Evolutionary conservation across 2,888 invertebrate genomes (phyloP), one percentile per base, ranked within the genome.

Genomic region (Eristalis arbustorum): DNA sequence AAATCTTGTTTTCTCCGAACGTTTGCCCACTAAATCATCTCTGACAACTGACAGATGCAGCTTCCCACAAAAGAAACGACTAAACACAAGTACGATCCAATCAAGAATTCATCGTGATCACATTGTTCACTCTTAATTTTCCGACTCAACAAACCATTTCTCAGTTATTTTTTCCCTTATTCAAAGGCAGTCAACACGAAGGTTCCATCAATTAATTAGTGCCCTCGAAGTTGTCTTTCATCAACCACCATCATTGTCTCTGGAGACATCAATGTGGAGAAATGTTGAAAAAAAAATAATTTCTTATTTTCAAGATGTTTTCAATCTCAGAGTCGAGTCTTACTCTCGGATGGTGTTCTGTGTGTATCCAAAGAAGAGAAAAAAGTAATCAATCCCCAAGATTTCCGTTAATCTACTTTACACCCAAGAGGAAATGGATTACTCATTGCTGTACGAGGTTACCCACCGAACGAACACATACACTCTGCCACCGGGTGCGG

Each of bases 351-450:
- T 34, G 2, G 6, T 6, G 5, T 5, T 8, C 34, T 37, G 42
- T 1, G n/a, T 28, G 8, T 57, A 34, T 67, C 11, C 28, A 6
- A 23, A 4, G 13, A 37, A 68, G 25, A 67, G 6, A 63, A 1
- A 85, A 83, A 78, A 75, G 83, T 67, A 87, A 87, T 87, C 83
- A 87, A 87, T 87, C 74, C 22, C 8, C 61, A 31, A 57, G 83
- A 83, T 75, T 83, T 87, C 83, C 87, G 75, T 79, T 83, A 87
- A 87, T 87, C 87, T 83, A 83, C 72, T 87, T 83, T 67, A 63
- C 71, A 72, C 83, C 74, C 71, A 34, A 75, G 78, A 83, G 83
- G 72, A 87, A 87, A 64, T 61, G 64, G 42, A 83, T 79, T 72
- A 64, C 79, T 78, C 72, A 80, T 66, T 28, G 22, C 49, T 57